Percentiles rank a stretch among this genome's conserved stretches.
These are phyloP conservation scores for Papilio aristodemus DNA, from an alignment of 1,140 invertebrate genomes.

Conservation along the genomic window DNA sequence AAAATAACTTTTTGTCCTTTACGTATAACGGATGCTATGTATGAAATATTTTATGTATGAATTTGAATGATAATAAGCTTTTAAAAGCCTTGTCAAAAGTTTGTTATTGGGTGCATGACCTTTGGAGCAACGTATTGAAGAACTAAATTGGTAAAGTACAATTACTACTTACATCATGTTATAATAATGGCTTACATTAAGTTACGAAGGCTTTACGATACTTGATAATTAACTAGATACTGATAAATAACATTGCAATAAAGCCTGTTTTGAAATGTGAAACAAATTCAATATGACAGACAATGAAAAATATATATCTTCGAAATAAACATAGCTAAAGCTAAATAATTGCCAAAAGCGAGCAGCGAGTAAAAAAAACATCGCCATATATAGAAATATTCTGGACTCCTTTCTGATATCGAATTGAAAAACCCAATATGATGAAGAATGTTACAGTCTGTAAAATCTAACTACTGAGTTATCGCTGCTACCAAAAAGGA, in stretches of 20 bases:
- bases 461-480: not conserved
- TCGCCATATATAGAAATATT: no score
- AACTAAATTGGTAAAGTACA: conserved; percentile 2
- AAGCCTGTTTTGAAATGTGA: no score
- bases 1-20: not conserved
- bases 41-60: not conserved
- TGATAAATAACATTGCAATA: not conserved
- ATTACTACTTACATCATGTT: conserved; percentile 18
- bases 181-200: conserved; percentile 5
- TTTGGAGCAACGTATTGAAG: not conserved
- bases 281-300: not conserved
- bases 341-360: no score
- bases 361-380: no score
- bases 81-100: not conserved
- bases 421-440: not conserved
- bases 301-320: not conserved
- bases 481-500: not conserved
- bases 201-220: conserved; percentile 8
- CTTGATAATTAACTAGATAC: not conserved
- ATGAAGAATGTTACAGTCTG: not conserved
- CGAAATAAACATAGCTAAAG: no score
- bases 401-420: no score
- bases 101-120: not conserved
- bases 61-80: not conserved
- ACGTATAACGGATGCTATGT: not conserved